Conservation (phyloP, 2,113 vertebrate species). For the human (Homo sapiens) region DNA sequence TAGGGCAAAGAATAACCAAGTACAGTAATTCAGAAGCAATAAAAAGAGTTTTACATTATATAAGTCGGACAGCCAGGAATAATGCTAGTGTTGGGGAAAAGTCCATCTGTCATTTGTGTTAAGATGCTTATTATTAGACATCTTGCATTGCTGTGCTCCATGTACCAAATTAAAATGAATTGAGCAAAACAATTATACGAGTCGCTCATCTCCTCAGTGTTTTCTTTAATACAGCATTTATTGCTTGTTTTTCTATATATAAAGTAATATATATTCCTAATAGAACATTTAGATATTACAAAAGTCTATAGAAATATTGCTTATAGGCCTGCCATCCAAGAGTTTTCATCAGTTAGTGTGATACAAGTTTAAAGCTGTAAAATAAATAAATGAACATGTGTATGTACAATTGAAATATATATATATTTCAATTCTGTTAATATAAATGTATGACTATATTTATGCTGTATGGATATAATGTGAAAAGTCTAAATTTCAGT, state of each 20-base stretch:
- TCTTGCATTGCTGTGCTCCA: neutral
- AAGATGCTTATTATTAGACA: constrained; percentile 41
- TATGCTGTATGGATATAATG: neutral
- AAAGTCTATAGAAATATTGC: constrained; percentile 3
- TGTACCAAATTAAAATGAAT: constrained; percentile 37
- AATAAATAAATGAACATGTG: neutral
- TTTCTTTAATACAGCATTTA: neutral
- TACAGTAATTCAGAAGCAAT: neutral
- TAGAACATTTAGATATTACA: neutral
- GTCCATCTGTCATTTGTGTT: constrained; percentile 45
- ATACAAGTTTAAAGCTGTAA: constrained; percentile 5
- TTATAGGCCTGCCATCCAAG: neutral
- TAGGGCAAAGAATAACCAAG: constrained; percentile 21
- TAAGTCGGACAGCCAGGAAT: constrained; percentile 13
- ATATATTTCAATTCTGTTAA: neutral
- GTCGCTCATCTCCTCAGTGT: neutral
- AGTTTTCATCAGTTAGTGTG: neutral
- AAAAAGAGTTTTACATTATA: neutral
- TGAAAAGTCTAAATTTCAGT: neutral
- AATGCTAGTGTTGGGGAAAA: neutral
- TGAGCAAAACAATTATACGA: neutral
- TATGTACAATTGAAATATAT: neutral
- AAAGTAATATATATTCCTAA: neutral
- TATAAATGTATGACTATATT: neutral
- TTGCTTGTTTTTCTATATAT: constrained; percentile 33